A percentile compares a stretch with the other conserved stretches of the same genome.
Conservation (phyloP, 2,888 invertebrate genomes). For the Acleris cristana region DNA sequence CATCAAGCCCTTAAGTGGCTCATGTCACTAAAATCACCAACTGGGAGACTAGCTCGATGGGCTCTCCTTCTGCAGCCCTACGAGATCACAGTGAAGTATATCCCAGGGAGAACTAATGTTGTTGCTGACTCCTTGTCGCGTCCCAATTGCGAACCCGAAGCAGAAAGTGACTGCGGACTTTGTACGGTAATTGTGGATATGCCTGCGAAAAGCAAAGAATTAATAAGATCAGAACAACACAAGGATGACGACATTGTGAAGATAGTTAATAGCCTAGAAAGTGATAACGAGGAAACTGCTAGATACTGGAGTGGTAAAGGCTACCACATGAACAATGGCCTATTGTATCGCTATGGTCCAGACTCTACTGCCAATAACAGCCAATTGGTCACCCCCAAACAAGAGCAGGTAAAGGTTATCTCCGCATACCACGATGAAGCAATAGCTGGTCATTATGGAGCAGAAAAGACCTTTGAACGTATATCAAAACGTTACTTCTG, state of each 20-base stretch:
- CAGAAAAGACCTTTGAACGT: slow-evolving; percentile 7
- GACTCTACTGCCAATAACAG: not conserved
- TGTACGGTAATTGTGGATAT: slow-evolving; percentile 38
- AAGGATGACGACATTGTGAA: not conserved
- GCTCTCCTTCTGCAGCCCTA: slow-evolving; percentile 54
- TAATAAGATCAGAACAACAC: slow-evolving; percentile 1
- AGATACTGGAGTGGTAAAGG: slow-evolving; percentile 8
- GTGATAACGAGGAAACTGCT: not conserved
- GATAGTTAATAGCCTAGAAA: not conserved
- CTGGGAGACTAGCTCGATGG: slow-evolving; percentile 65
- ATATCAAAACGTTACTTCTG: slow-evolving; percentile 17
- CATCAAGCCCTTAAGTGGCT: slow-evolving; percentile 37
- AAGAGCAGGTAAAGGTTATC: not conserved
- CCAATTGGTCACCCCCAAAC: not conserved
- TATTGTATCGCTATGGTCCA: not conserved
- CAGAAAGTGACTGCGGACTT: not conserved
- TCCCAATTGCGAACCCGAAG: slow-evolving; percentile 21
- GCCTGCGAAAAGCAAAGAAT: slow-evolving; percentile 10
- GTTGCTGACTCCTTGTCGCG: slow-evolving; percentile 36
- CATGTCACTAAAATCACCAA: slow-evolving; percentile 54
- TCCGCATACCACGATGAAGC: not conserved
- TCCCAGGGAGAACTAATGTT: slow-evolving; percentile 47
- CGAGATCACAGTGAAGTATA: slow-evolving; percentile 51
- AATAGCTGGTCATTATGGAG: slow-evolving; percentile 1
- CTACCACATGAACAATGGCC: not conserved